Evolutionary conservation across 2,113 vertebrate species (phyloP).

Genomic region (Muscicapa adusta): DNA sequence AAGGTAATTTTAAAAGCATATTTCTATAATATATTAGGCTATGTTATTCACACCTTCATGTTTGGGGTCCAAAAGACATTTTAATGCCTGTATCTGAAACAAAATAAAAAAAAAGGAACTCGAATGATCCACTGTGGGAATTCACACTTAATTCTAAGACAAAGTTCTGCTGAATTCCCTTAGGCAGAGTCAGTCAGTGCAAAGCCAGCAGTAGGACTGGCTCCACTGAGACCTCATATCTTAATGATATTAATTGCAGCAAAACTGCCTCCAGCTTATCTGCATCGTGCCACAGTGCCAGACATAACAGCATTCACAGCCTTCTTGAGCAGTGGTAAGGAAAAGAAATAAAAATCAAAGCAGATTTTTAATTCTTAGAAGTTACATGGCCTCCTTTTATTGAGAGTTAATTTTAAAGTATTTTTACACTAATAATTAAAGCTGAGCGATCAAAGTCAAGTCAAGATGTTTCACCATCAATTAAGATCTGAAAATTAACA

Average conservation of each 20-base stretch:
- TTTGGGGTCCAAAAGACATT: not conserved
- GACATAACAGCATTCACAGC: not conserved
- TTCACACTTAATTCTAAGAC: not conserved
- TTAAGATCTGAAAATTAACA: not conserved
- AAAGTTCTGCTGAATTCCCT: not conserved
- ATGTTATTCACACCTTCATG: not conserved
- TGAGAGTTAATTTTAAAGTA: not conserved
- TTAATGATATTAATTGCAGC: slow-evolving; percentile 35
- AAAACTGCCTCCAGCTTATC: slow-evolving; percentile 8
- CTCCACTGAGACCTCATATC: not conserved
- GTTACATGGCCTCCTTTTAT: not conserved
- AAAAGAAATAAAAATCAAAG: not conserved
- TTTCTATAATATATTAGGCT: not conserved
- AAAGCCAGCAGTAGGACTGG: not conserved
- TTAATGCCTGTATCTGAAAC: not conserved
- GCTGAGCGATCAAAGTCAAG: not conserved
- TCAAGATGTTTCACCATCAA: not conserved
- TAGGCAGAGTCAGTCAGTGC: not conserved
- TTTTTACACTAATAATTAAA: not conserved
- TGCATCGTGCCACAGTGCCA: not conserved
- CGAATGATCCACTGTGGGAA: rapidly evolving
- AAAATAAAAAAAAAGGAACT: not conserved
- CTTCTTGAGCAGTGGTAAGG: not conserved
- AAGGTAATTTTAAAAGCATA: not conserved
- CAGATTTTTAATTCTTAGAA: not conserved